These are phyloP conservation scores for Prunella strophiata DNA, from an alignment of 2,797 vertebrate species.

Conservation along the genomic window DNA sequence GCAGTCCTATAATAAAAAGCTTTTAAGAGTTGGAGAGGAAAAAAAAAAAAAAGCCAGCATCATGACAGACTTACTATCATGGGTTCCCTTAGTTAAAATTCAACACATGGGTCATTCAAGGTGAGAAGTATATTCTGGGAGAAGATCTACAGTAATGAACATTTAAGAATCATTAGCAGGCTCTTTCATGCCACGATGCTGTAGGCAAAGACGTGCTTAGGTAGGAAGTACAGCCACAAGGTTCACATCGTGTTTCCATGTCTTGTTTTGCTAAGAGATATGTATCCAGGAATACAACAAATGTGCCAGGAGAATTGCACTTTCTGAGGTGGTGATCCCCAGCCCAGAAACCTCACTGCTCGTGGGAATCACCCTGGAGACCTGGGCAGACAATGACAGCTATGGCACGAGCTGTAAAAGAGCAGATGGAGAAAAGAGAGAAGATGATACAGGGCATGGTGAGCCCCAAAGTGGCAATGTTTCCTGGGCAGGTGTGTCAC, in stretches of 20 bases:
- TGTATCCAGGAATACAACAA: not conserved
- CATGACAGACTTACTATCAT: conserved; percentile 60
- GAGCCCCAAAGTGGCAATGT: fast-evolving
- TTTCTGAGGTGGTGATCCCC: not conserved
- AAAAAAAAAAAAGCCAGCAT: conserved; percentile 13
- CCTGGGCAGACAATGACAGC: not conserved
- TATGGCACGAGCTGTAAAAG: not conserved
- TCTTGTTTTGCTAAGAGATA: conserved; percentile 38
- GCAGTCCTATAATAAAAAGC: conserved; percentile 73
- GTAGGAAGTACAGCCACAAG: conserved; percentile 34
- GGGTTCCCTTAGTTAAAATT: conserved; percentile 63
- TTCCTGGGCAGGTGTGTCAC: fast-evolving
- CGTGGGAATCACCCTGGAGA: not conserved
- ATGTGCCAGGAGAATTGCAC: not conserved
- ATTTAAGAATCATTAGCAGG: conserved; percentile 63
- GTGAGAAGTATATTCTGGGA: conserved; percentile 65
- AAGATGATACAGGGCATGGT: fast-evolving
- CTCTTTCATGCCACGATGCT: conserved; percentile 54
- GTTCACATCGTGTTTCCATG: not conserved
- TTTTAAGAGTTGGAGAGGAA: conserved; percentile 75
- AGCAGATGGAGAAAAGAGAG: not conserved
- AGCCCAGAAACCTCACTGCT: not conserved
- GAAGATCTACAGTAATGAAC: conserved; percentile 61
- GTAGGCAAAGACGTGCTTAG: conserved; percentile 47
- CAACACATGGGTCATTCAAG: conserved; percentile 67